These are phyloP conservation scores for Epinephelus moara DNA, from an alignment of 2,113 vertebrate species.

Conservation along the genomic window DNA sequence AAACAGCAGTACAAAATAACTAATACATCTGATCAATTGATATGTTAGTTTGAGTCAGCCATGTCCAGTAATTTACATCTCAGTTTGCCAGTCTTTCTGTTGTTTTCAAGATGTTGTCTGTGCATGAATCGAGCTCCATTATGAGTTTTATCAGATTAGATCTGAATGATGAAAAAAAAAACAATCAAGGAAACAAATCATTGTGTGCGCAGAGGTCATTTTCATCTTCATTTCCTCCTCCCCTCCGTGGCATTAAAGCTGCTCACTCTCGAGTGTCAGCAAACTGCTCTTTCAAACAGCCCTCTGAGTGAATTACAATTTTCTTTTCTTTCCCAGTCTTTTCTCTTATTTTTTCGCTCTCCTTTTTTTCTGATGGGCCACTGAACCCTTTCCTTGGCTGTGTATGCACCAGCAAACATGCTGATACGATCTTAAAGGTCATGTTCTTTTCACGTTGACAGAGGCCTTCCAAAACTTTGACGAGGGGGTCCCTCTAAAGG, in stretches of 20 bases:
- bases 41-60: background rate
- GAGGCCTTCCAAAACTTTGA: constrained; percentile 98
- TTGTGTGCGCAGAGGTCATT: constrained; percentile 34
- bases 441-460: constrained; percentile 99
- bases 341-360: constrained; percentile 48
- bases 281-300: constrained; percentile 73
- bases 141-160: background rate
- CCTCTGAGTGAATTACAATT: constrained; percentile 87
- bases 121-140: background rate
- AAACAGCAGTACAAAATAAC: background rate
- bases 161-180: constrained; percentile 33
- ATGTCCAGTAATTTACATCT: background rate
- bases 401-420: constrained; percentile 99
- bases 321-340: constrained; percentile 62
- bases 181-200: constrained; percentile 55
- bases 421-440: constrained; percentile 99
- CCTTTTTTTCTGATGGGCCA: constrained; percentile 87
- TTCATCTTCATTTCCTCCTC: constrained; percentile 42
- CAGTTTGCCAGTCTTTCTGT: background rate
- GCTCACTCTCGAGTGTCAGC: constrained; percentile 65
- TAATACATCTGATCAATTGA: background rate
- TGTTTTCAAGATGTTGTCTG: constrained; percentile 1
- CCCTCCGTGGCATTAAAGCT: constrained; percentile 61
- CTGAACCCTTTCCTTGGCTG: constrained; percentile 91
- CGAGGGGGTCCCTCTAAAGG: constrained; percentile 92